Percentiles rank a stretch among this genome's conserved stretches.
Evolutionary conservation across 2,888 invertebrate genomes (phyloP).

Genomic region (Spatulosminthurus flaviceps): DNA sequence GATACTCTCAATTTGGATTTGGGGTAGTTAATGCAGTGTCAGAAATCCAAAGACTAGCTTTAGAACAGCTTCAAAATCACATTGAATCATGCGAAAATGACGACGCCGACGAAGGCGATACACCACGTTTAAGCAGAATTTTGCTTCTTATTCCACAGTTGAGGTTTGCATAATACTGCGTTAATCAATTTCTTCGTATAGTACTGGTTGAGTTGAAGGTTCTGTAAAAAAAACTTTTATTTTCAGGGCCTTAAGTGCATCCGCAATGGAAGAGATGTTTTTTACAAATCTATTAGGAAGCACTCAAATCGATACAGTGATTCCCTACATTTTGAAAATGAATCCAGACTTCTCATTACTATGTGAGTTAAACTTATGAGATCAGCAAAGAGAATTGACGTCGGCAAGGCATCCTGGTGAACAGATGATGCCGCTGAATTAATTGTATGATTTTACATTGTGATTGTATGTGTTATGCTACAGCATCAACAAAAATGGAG

Average conservation of each 20-base stretch:
- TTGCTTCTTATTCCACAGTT: constrained; percentile 59
- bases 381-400: too few species aligned
- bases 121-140: constrained; percentile 51
- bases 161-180: constrained; percentile 48
- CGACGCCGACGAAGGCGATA: constrained; percentile 47
- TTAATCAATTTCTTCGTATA: too few species aligned
- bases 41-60: constrained; percentile 55
- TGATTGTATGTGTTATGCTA: constrained; percentile 28
- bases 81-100: constrained; percentile 53
- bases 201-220: background rate
- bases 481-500: constrained; percentile 51
- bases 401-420: too few species aligned
- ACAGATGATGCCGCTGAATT: too few species aligned
- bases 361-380: too few species aligned
- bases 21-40: constrained; percentile 54
- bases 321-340: constrained; percentile 80
- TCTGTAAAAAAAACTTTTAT: background rate
- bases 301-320: constrained; percentile 93
- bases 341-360: constrained; percentile 65
- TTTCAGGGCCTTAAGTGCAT: constrained; percentile 55
- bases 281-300: constrained; percentile 91
- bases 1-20: constrained; percentile 53
- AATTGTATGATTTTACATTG: background rate
- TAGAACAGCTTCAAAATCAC: constrained; percentile 57
- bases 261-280: constrained; percentile 84